phyloP scores from a whole-genome alignment of 92 coral and sea anemone genomes.

The Porites cylindrica region DNA sequence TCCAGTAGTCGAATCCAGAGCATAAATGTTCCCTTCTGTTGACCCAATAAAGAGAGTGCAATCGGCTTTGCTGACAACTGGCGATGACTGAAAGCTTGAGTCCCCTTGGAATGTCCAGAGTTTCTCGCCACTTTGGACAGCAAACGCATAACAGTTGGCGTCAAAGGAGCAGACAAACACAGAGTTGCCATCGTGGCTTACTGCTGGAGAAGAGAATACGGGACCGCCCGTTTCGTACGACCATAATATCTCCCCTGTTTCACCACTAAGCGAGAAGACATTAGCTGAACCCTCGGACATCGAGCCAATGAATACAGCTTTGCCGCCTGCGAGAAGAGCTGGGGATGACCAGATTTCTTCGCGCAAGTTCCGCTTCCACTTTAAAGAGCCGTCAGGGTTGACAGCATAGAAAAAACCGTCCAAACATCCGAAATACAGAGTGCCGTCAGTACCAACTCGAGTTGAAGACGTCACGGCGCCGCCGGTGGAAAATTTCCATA shows the following conservation, averaged over 20 bases:
- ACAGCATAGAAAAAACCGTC: conserved; percentile 87
- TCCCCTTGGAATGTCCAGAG: conserved; percentile 90
- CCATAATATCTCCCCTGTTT: conserved; percentile 90
- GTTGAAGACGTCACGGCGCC: conserved; percentile 94
- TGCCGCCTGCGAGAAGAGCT: conserved; percentile 88
- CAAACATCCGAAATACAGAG: conserved; percentile 88
- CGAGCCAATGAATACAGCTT: conserved; percentile 82
- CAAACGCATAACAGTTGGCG: conserved; percentile 87
- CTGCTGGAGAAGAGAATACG: conserved; percentile 87
- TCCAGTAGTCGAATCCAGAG: conserved; percentile 71
- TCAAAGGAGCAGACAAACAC: conserved; percentile 89
- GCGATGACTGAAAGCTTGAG: conserved; percentile 89
- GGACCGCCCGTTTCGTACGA: conserved; percentile 70
- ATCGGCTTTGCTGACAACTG: conserved; percentile 71
- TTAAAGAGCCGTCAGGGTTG: conserved; percentile 83
- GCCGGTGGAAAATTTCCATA: conserved; percentile 87
- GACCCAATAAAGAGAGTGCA: conserved; percentile 80
- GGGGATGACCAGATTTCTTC: conserved; percentile 95
- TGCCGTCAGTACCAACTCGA: conserved; percentile 81
- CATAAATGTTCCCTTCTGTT: conserved; percentile 83
- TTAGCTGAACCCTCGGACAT: conserved; percentile 80
- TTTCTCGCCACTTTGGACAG: conserved; percentile 67
- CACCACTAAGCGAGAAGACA: conserved; percentile 83
- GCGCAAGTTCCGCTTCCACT: conserved; percentile 79
- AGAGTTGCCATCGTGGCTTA: conserved; percentile 72